phyloP scores from a whole-genome alignment of 2,113 vertebrate genomes.

The Phalacrocorax carbo region DNA sequence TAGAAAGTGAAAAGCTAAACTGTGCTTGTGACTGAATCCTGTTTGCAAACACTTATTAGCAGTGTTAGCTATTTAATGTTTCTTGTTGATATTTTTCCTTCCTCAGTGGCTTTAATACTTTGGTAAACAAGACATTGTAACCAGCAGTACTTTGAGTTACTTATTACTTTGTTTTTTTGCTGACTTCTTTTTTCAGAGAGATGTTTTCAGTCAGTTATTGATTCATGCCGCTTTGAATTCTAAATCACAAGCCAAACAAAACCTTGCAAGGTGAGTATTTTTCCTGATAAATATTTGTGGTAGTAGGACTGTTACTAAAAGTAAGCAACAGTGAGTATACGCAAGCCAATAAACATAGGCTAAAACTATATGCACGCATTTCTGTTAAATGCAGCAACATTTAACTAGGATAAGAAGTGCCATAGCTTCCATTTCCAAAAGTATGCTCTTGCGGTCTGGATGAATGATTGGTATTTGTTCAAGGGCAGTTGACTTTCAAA shows the following conservation, averaged over 20 bases:
- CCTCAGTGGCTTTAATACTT: not conserved
- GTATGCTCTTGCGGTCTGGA: not conserved
- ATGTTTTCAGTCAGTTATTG: conserved; percentile 89
- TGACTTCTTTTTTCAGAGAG: conserved; percentile 80
- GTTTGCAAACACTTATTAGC: not conserved
- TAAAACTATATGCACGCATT: not conserved
- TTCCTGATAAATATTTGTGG: not conserved
- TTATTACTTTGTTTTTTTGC: not conserved
- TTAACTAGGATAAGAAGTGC: not conserved
- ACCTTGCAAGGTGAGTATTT: conserved; percentile 82
- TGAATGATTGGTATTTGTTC: not conserved
- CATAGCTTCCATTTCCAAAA: not conserved
- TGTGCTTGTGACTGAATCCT: not conserved
- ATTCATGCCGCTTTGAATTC: conserved; percentile 89
- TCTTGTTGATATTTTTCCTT: not conserved
- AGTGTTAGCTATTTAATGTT: not conserved
- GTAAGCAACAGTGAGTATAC: not conserved
- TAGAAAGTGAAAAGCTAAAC: not conserved
- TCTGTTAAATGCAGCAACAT: not conserved
- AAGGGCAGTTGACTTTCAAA: not conserved
- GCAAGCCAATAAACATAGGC: not conserved
- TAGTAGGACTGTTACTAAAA: not conserved
- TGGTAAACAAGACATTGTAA: not conserved
- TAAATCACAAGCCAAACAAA: conserved; percentile 75
- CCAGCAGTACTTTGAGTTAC: not conserved